phyloP scores from a whole-genome alignment of 1,140 invertebrate species.

The Drosophila lowei region DNA sequence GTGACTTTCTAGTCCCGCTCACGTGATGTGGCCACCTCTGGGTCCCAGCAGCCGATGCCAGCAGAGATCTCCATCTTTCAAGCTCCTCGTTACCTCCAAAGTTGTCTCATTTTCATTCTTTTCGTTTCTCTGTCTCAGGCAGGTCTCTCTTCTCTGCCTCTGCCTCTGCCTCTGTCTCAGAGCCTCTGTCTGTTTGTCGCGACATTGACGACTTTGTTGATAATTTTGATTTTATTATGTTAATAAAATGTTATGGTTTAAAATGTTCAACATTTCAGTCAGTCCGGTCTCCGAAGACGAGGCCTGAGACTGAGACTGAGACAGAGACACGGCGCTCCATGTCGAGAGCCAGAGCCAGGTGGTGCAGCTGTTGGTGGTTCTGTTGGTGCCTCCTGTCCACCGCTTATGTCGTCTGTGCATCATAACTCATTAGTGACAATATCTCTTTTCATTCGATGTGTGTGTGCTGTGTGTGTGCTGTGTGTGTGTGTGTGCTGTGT shows the following conservation, averaged over 20 bases:
- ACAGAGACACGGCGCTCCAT: slow-evolving; percentile 9
- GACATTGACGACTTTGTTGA: slow-evolving; percentile 83
- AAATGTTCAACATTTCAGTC: slow-evolving; percentile 77
- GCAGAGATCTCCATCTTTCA: slow-evolving; percentile 50
- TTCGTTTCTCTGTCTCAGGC: slow-evolving; percentile 34
- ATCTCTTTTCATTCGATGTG: slow-evolving; percentile 35
- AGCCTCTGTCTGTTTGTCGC: slow-evolving; percentile 42
- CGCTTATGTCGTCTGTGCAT: slow-evolving; percentile 72
- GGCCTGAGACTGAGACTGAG: no score
- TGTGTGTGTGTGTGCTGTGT: slow-evolving; percentile 2
- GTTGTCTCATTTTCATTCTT: slow-evolving; percentile 72
- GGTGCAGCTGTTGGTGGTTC: slow-evolving; percentile 43
- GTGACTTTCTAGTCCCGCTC: slow-evolving; percentile 7
- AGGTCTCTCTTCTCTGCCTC: slow-evolving; percentile 35
- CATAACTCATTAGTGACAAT: slow-evolving; percentile 82
- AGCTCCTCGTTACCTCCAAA: slow-evolving; percentile 65
- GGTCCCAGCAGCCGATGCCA: slow-evolving; percentile 42
- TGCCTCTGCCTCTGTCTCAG: slow-evolving; percentile 34
- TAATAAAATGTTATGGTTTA: slow-evolving; percentile 83
- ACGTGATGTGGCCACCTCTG: slow-evolving; percentile 36
- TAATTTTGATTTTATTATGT: slow-evolving; percentile 83
- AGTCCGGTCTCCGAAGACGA: slow-evolving; percentile 11
- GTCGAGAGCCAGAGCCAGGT: slow-evolving; percentile 24
- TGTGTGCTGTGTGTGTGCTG: slow-evolving; percentile 1
- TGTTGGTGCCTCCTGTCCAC: slow-evolving; percentile 27